These are phyloP conservation scores for Gastrophysa polygoni DNA, from an alignment of 2,888 invertebrate species.

Conservation along the genomic window DNA sequence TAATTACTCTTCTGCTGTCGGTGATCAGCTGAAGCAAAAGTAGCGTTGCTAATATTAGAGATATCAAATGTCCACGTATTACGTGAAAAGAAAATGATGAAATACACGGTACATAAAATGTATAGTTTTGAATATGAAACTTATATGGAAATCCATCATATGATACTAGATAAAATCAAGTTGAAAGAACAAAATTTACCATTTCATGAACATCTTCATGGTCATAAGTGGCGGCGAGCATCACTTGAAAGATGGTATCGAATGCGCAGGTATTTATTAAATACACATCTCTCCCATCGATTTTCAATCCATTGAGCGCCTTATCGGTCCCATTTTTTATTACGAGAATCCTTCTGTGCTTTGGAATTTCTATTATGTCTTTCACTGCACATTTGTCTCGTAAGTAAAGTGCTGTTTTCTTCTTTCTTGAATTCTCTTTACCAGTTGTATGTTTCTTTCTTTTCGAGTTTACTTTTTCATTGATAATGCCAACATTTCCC, in stretches of 20 bases:
- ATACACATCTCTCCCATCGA: too few species aligned
- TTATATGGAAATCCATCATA: too few species aligned
- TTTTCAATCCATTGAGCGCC: neutral
- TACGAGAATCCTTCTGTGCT: neutral
- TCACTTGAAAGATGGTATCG: neutral
- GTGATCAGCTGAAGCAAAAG: too few species aligned
- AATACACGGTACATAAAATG: too few species aligned
- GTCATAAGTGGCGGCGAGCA: neutral
- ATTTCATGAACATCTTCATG: neutral
- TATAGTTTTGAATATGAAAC: too few species aligned
- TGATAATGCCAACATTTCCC: neutral
- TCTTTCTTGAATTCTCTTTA: neutral
- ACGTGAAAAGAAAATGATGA: too few species aligned
- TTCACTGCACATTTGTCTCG: neutral
- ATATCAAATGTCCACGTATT: too few species aligned
- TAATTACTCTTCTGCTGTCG: too few species aligned
- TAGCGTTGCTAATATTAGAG: too few species aligned
- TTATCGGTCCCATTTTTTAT: neutral
- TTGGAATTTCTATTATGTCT: neutral
- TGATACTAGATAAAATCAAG: too few species aligned
- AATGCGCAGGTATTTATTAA: too few species aligned
- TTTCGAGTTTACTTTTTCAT: neutral
- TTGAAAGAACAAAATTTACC: too few species aligned
- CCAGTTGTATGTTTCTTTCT: neutral
- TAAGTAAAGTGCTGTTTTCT: neutral